phyloP scores from a whole-genome alignment of 2,113 vertebrate genomes.

The Eulemur macaco region DNA sequence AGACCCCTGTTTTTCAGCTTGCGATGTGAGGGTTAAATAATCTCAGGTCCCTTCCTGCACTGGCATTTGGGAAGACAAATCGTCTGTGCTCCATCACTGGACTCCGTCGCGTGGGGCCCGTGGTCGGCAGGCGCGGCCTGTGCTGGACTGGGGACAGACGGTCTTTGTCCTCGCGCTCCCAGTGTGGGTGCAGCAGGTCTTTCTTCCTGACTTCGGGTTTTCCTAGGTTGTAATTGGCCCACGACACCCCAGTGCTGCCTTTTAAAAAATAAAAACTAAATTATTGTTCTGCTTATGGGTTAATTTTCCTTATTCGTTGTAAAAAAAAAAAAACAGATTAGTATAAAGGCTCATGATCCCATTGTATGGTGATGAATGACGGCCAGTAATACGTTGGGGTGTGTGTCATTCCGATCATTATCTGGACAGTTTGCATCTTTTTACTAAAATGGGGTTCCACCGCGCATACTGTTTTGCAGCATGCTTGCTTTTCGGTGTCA shows the following conservation, averaged over 20 bases:
- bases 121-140: not conserved
- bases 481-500: not conserved
- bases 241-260: not conserved
- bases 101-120: accelerated
- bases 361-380: not conserved
- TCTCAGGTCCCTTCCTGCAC: not conserved
- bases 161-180: not conserved
- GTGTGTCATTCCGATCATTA: not conserved
- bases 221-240: not conserved
- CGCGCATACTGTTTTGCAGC: not conserved
- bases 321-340: not conserved
- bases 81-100: not conserved
- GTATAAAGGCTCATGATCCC: not conserved
- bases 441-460: not conserved
- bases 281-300: not conserved
- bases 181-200: accelerated
- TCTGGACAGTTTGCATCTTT: not conserved
- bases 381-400: not conserved
- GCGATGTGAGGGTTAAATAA: not conserved
- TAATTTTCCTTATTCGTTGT: not conserved
- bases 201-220: not conserved
- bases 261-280: slow-evolving; percentile 8
- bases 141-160: not conserved
- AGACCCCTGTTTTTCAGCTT: not conserved
- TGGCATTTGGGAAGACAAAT: accelerated